phyloP scores from a whole-genome alignment of 2,888 invertebrate genomes.

The Melitaea athalia region DNA sequence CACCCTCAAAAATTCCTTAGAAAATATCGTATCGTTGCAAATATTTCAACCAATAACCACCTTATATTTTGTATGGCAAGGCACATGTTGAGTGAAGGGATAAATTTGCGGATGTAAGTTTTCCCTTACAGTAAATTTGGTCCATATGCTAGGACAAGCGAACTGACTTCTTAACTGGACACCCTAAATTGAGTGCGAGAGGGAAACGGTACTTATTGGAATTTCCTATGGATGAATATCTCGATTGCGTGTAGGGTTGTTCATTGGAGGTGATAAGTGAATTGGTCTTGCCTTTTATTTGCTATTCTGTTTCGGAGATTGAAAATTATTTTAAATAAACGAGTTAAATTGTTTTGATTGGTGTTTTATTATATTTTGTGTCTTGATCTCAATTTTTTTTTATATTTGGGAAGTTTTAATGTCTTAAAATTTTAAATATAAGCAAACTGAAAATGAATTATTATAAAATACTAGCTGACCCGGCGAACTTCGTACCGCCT shows the following conservation, averaged over 20 bases:
- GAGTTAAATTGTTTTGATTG: constrained; percentile 6
- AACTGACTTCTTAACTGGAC: constrained; percentile 77
- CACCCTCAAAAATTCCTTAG: constrained; percentile 65
- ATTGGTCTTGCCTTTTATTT: constrained; percentile 16
- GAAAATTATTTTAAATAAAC: constrained; percentile 9
- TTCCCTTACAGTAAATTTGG: constrained; percentile 66
- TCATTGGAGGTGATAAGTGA: constrained; percentile 22
- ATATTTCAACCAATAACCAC: constrained; percentile 38
- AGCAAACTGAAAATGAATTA: too few relatives aligned
- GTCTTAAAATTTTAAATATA: background rate
- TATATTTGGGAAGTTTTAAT: background rate
- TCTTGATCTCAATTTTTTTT: background rate
- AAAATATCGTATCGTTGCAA: constrained; percentile 40
- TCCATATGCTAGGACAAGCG: constrained; percentile 78
- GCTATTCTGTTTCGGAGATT: constrained; percentile 4
- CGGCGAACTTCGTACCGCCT: too few relatives aligned
- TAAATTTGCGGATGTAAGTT: constrained; percentile 43
- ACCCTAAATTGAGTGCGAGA: constrained; percentile 73
- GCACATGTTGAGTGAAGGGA: constrained; percentile 24
- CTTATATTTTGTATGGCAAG: constrained; percentile 26
- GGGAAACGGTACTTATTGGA: constrained; percentile 75
- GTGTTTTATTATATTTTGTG: background rate
- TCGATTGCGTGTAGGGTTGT: constrained; percentile 26
- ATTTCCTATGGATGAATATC: constrained; percentile 68
- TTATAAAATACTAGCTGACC: too few relatives aligned